Percentiles rank a stretch among this genome's conserved stretches.
phyloP scores from a whole-genome alignment of 2,797 vertebrate genomes.

The Rhyacichthys aspro region DNA sequence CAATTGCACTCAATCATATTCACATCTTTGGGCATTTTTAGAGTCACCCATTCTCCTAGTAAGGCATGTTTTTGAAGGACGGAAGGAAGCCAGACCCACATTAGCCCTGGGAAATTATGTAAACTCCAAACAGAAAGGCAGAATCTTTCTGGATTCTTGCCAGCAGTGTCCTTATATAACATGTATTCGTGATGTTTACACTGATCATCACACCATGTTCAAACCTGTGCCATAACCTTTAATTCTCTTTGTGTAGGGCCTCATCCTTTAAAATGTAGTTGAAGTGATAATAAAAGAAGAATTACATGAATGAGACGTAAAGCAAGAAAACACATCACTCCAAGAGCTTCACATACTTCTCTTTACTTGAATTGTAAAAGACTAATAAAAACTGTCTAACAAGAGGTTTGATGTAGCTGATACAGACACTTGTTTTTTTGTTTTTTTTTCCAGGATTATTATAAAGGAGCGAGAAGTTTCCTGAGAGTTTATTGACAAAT shows the following conservation, averaged over 20 bases:
- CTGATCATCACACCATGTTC: not conserved
- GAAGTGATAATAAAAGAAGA: no score
- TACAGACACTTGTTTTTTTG: no score
- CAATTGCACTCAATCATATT: no score
- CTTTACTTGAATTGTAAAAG: conserved; percentile 7
- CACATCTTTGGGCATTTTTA: no score
- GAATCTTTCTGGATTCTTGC: not conserved
- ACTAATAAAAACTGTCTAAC: not conserved
- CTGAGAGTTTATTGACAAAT: no score
- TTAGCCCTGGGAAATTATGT: not conserved
- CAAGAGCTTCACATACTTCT: not conserved
- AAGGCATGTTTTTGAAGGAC: not conserved
- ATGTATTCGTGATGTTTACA: not conserved
- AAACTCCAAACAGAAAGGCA: not conserved
- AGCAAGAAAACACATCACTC: not conserved
- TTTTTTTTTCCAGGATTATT: not conserved
- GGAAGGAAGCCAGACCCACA: conserved; percentile 2
- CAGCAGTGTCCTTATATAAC: not conserved
- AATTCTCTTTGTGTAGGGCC: not conserved
- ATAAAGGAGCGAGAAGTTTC: no score
- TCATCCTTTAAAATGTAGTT: no score
- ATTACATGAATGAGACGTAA: no score
- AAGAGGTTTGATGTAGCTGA: not conserved
- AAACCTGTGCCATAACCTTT: not conserved
- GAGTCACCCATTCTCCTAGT: no score